Evolutionary conservation across 2,113 vertebrate species (phyloP), one percentile per base, ranked within the genome.

Genomic region (Mohoua ochrocephala): DNA sequence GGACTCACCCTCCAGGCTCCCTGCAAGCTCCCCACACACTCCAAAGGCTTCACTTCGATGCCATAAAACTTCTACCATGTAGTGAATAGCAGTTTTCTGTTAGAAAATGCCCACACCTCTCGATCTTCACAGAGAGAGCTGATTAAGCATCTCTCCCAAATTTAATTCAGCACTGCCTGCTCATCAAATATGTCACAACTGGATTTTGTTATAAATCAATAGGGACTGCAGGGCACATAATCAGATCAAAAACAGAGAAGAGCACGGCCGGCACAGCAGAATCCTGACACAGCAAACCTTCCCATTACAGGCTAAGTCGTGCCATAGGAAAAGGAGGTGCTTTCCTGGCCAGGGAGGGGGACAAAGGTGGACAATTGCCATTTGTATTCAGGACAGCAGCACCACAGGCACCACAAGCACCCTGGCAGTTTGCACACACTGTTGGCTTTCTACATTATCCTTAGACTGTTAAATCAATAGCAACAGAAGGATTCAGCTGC

Each of bases 81-180:
- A 44, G 0, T 26, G 10, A 71, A 22, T 0, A 39, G 28, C 11
- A 74, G 60, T 27, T 68, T 82, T 47, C 30, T 76, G 10, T 28
- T 68, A n/a, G 61, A 52, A 87, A 92, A 78, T 21, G 69, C 7
- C 15, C 22, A 41, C 12, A 27, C 37, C 24, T 70, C 26, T 59
- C 53, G 24, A 21, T 37, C 42, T 56, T 71, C 13, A 61, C 54
- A 75, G 24, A 78, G 41, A 65, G 44, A 68, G 47, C 54, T 77
- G 35, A 93, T 78, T 35, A 89, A 96, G 42, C 52, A 75, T 65
- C 73, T 75, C 89, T 84, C 68, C 31, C 56, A 81, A 64, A 79
- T 65, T 82, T 21, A 70, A 56, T 92, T 86, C 30, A 91, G 73
- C 20, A 9, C 60, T 59, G 60, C 71, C 26, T 20, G 8, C 60